Evolutionary conservation across 1,140 invertebrate genomes (phyloP).

Genomic region (Dolichoris vasculosae): DNA sequence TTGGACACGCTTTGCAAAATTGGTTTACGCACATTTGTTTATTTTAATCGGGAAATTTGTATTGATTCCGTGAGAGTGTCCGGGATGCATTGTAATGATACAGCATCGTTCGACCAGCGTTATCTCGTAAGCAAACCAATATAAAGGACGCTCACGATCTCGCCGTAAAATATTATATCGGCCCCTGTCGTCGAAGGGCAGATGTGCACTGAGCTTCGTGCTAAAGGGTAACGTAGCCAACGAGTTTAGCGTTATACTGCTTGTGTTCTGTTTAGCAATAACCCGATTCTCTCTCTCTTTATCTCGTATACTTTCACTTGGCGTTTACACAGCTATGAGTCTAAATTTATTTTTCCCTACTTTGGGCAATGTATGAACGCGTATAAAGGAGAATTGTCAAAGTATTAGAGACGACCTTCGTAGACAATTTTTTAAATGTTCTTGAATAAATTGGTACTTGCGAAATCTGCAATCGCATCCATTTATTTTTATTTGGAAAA

Average conservation of each 20-base stretch:
- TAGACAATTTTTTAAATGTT: neutral
- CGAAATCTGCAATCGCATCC: neutral
- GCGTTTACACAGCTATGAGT: neutral
- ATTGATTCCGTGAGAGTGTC: slow-evolving; percentile 13
- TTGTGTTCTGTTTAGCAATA: neutral
- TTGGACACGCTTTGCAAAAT: neutral
- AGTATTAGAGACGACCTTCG: neutral
- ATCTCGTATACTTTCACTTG: neutral
- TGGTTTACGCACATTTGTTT: neutral
- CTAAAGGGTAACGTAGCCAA: slow-evolving; percentile 27
- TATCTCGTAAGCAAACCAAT: slow-evolving; percentile 62
- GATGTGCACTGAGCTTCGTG: slow-evolving; percentile 15
- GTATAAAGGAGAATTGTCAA: neutral
- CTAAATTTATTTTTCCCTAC: neutral
- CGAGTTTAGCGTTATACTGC: slow-evolving; percentile 35
- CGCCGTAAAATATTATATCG: slow-evolving; percentile 63
- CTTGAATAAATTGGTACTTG: neutral
- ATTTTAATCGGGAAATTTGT: slow-evolving; percentile 20
- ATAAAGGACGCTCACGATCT: slow-evolving; percentile 66
- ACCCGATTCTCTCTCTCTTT: neutral
- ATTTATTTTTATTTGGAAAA: neutral
- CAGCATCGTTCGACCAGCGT: neutral
- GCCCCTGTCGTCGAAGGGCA: slow-evolving; percentile 48
- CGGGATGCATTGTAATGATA: slow-evolving; percentile 7
- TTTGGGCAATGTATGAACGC: neutral